phyloP scores from a whole-genome alignment of 2,888 invertebrate genomes.

The Eupithecia abbreviata region DNA sequence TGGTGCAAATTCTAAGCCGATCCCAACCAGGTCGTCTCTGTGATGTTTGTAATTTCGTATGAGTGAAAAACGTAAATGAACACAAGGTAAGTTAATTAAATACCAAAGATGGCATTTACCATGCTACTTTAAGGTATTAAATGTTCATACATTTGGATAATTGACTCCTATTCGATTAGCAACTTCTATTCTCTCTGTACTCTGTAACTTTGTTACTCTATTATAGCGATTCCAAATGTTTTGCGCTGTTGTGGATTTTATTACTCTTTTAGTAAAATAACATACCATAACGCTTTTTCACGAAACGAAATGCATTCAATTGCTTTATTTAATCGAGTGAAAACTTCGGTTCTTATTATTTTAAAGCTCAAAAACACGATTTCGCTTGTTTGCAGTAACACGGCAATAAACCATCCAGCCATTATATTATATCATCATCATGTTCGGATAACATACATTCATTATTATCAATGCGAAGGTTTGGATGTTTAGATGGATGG shows the following conservation, averaged over 20 bases:
- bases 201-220: too few species aligned
- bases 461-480: too few species aligned
- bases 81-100: background rate
- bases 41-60: background rate
- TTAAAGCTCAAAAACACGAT: background rate
- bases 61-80: background rate
- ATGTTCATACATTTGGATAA: background rate
- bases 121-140: background rate
- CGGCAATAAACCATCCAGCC: background rate
- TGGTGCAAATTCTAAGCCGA: too few species aligned
- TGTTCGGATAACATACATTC: background rate
- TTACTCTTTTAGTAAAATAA: slow-evolving; percentile 22
- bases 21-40: too few species aligned
- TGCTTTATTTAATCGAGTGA: slow-evolving; percentile 24
- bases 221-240: too few species aligned
- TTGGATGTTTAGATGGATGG: too few species aligned
- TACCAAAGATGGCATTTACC: background rate
- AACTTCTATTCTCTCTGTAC: background rate
- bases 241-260: background rate
- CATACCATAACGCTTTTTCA: slow-evolving; percentile 24
- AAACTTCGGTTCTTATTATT: background rate
- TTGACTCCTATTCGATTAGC: background rate
- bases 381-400: background rate
- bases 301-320: slow-evolving; percentile 17
- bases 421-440: background rate